These are phyloP conservation scores for Prionailurus viverrinus DNA, from an alignment of 2,113 vertebrate species.

Conservation along the genomic window DNA sequence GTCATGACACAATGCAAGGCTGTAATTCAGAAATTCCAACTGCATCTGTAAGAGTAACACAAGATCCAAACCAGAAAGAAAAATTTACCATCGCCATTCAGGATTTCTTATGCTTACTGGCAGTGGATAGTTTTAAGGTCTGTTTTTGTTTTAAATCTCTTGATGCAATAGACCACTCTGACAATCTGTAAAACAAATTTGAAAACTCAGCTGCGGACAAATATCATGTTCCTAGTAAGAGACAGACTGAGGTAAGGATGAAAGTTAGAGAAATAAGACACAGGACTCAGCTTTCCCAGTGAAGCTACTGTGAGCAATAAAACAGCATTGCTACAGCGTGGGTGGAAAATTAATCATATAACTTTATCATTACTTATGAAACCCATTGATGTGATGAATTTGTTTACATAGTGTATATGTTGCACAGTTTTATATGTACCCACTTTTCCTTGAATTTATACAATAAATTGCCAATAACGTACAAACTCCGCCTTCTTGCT, in stretches of 20 bases:
- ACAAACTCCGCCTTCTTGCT: neutral
- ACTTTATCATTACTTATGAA: neutral
- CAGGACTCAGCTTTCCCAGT: neutral
- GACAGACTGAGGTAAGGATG: neutral
- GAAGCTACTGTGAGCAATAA: neutral
- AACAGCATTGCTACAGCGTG: neutral
- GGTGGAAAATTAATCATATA: neutral
- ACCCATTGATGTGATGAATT: neutral
- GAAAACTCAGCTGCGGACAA: constrained; percentile 40
- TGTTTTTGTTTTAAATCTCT: constrained; percentile 32
- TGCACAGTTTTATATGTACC: neutral
- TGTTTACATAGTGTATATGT: neutral
- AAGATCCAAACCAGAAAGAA: constrained; percentile 27
- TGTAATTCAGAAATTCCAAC: neutral
- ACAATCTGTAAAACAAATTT: constrained; percentile 30
- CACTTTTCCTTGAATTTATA: neutral
- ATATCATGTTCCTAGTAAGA: neutral
- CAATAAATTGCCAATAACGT: neutral
- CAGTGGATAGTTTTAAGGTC: constrained; percentile 25
- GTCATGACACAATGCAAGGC: neutral
- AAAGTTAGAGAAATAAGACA: neutral
- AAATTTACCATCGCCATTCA: neutral
- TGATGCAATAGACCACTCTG: neutral
- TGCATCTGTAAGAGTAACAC: neutral
- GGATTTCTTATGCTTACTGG: constrained; percentile 22